Percentiles rank a stretch among this genome's conserved stretches.
Evolutionary conservation across 2,888 invertebrate species (phyloP).

Genomic region (Cinara cedri): DNA sequence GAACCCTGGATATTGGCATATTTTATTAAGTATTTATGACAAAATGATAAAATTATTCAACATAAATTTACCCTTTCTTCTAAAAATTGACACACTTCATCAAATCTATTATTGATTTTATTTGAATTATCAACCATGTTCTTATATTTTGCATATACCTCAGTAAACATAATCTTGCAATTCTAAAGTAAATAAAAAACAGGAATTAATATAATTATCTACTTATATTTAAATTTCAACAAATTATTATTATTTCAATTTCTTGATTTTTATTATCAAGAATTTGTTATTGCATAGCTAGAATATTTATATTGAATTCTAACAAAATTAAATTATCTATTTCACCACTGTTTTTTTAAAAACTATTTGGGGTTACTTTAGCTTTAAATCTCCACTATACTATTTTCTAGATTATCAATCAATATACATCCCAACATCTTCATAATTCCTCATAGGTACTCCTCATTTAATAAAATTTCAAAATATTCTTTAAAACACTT

Average conservation of each 20-base stretch:
- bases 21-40: too few species aligned
- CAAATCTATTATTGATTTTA: conserved; percentile 18
- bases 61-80: conserved; percentile 34
- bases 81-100: not conserved
- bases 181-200: conserved; percentile 10
- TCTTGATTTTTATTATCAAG: conserved; percentile 9
- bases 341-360: too few species aligned
- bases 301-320: not conserved
- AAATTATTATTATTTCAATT: conserved; percentile 31
- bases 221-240: not conserved
- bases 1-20: too few species aligned
- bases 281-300: not conserved
- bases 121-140: not conserved
- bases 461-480: too few species aligned
- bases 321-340: too few species aligned
- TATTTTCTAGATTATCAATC: too few species aligned
- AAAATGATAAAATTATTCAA: too few species aligned
- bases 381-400: too few species aligned
- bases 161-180: conserved; percentile 21
- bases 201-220: not conserved
- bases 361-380: too few species aligned
- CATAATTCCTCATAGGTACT: too few species aligned
- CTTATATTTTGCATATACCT: conserved; percentile 40
- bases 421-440: too few species aligned
- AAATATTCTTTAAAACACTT: too few species aligned